Evolutionary conservation across 1,140 invertebrate genomes (phyloP).

Genomic region (Drosophila hydei): DNA sequence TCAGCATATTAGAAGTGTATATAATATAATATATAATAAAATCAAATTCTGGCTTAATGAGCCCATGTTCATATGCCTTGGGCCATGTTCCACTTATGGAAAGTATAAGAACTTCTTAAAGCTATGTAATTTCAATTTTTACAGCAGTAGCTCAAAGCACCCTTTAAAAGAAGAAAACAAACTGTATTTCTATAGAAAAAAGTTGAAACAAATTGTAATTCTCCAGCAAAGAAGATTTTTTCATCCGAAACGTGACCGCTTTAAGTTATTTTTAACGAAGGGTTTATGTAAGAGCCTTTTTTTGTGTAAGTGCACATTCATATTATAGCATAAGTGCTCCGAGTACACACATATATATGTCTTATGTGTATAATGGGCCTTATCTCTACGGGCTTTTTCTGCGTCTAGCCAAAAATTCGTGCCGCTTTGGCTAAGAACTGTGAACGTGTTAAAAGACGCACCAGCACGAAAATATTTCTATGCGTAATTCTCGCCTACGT

Average conservation of each 20-base stretch:
- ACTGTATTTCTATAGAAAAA: neutral
- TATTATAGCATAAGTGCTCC: neutral
- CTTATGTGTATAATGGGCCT: neutral
- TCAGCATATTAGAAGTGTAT: too few species aligned
- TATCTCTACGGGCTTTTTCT: conserved; percentile 22
- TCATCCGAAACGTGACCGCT: neutral
- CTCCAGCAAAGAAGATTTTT: neutral
- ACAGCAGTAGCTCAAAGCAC: too few species aligned
- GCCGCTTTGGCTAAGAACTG: conserved; percentile 29
- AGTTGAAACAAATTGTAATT: neutral
- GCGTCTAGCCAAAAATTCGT: conserved; percentile 43
- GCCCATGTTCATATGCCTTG: too few species aligned
- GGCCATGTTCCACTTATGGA: too few species aligned
- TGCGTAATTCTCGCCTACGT: conserved; percentile 56
- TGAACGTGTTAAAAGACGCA: conserved; percentile 61
- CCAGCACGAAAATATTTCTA: conserved; percentile 33
- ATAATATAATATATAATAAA: too few species aligned
- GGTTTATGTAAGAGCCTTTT: conserved; percentile 41
- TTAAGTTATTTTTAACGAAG: neutral
- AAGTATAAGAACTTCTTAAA: too few species aligned
- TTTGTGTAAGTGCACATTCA: neutral
- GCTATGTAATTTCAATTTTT: too few species aligned
- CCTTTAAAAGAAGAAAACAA: neutral
- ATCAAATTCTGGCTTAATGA: too few species aligned
- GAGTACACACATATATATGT: neutral